A percentile compares a stretch with the other conserved stretches of the same genome.
phyloP scores from a whole-genome alignment of 2,797 vertebrate genomes.

The Threskiornis aethiopicus region DNA sequence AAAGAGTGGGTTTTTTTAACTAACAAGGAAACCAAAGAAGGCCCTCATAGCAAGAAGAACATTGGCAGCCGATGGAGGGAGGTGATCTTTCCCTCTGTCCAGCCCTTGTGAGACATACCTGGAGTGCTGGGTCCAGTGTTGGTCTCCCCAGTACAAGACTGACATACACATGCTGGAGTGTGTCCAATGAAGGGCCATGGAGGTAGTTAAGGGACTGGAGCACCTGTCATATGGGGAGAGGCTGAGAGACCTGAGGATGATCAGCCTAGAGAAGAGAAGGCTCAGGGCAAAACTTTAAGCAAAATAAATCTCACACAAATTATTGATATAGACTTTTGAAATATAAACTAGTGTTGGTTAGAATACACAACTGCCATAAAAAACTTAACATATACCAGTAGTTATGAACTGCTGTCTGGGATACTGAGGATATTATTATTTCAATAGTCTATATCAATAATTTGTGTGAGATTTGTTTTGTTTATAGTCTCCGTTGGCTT shows the following conservation, averaged over 20 bases:
- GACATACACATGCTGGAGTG: background rate
- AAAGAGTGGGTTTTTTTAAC: background rate
- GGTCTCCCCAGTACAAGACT: background rate
- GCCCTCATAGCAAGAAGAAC: rapidly evolving
- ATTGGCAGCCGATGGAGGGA: background rate
- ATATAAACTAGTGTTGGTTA: background rate
- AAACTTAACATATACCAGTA: background rate
- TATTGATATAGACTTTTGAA: background rate
- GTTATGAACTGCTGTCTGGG: background rate
- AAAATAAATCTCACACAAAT: background rate
- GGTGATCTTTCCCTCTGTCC: background rate
- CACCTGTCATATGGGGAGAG: background rate
- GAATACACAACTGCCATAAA: background rate
- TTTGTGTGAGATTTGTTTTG: background rate
- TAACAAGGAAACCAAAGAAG: background rate
- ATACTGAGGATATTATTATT: background rate
- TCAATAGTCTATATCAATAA: background rate
- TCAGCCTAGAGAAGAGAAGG: background rate
- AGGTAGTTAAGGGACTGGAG: background rate
- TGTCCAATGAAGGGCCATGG: background rate
- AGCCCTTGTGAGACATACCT: background rate
- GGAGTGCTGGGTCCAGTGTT: background rate
- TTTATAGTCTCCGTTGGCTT: background rate
- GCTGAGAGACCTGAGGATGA: background rate
- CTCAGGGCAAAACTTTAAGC: background rate